Percentiles rank a stretch among this genome's conserved stretches.
phyloP scores from a whole-genome alignment of 2,888 invertebrate species.

The Phania funesta region DNA sequence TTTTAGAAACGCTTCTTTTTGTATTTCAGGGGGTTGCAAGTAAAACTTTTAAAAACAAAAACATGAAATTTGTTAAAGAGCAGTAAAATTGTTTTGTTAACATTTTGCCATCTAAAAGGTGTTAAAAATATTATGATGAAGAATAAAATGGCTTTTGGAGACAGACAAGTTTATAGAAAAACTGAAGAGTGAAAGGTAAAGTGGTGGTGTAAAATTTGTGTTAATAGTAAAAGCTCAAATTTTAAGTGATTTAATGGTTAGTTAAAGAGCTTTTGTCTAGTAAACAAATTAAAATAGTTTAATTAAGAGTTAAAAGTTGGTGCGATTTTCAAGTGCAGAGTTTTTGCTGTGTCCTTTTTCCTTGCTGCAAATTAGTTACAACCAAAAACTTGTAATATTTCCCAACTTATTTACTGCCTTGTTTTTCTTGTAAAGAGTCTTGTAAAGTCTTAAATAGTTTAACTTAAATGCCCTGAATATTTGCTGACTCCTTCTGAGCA shows the following conservation, averaged over 20 bases:
- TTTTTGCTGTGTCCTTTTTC: no score
- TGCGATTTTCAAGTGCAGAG: no score
- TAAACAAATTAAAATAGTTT: no score
- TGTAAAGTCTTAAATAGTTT: neutral
- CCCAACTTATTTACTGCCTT: neutral
- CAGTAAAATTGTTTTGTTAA: conserved; percentile 11
- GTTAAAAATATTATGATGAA: neutral
- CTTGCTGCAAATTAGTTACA: no score
- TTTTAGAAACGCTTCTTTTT: neutral
- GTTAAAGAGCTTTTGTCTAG: no score
- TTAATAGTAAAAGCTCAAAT: no score
- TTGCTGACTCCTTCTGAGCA: neutral
- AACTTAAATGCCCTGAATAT: neutral
- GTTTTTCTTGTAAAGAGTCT: neutral
- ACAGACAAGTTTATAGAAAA: neutral
- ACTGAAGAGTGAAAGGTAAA: no score
- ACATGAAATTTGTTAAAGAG: neutral
- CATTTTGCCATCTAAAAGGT: neutral
- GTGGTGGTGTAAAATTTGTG: no score
- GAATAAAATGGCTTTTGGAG: neutral
- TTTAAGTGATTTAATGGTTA: no score
- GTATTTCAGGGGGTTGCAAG: neutral
- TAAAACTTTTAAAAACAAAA: conserved; percentile 1
- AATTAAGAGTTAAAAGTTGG: no score
- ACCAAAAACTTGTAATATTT: no score